These are phyloP conservation scores for Drosophila birchii DNA, from an alignment of 2,888 invertebrate genomes.

Conservation along the genomic window DNA sequence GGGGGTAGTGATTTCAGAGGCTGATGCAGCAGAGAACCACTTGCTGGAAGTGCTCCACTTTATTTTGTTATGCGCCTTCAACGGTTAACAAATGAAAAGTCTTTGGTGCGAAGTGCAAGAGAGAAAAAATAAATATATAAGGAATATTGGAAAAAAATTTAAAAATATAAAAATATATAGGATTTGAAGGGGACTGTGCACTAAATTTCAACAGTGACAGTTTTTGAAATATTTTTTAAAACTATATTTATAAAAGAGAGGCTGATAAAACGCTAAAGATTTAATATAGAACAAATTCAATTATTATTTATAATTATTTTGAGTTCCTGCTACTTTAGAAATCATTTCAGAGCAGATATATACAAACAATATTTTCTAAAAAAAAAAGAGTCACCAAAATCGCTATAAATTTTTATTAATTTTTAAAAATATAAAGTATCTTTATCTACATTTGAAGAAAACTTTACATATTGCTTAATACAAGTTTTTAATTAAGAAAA, in stretches of 20 bases:
- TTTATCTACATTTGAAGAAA: too few relatives aligned
- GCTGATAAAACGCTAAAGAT: not conserved
- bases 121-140: not conserved
- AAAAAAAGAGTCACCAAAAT: too few relatives aligned
- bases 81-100: slow-evolving; percentile 43
- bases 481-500: not conserved
- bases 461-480: too few relatives aligned
- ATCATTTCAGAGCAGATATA: too few relatives aligned
- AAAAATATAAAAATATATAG: not conserved
- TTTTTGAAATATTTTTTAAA: not conserved
- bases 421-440: too few relatives aligned
- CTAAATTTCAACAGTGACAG: not conserved
- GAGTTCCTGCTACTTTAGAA: too few relatives aligned
- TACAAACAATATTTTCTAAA: too few relatives aligned
- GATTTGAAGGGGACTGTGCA: not conserved
- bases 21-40: slow-evolving; percentile 22
- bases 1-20: slow-evolving; percentile 10
- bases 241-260: too few relatives aligned
- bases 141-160: not conserved
- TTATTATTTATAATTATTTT: too few relatives aligned
- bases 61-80: slow-evolving; percentile 44
- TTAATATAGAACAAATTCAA: not conserved
- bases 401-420: too few relatives aligned
- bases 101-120: slow-evolving; percentile 16
- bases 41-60: slow-evolving; percentile 47